These are phyloP conservation scores for Andricus quercusramuli DNA, from an alignment of 2,888 invertebrate species.

Conservation along the genomic window DNA sequence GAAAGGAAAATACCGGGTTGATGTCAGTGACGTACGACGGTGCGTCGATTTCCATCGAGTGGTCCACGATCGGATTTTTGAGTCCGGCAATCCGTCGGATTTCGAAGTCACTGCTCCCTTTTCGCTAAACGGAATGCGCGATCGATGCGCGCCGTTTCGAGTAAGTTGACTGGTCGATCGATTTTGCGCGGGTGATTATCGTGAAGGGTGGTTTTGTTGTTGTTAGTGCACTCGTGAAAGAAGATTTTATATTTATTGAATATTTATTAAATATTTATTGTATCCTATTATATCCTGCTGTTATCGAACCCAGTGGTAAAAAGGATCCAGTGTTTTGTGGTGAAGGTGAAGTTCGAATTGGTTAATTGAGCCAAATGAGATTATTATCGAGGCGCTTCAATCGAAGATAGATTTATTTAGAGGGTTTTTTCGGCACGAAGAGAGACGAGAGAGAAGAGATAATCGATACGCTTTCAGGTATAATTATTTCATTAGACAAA, in stretches of 20 bases:
- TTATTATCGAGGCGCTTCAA: neutral
- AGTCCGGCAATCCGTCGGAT: slow-evolving; percentile 22
- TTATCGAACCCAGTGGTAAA: neutral
- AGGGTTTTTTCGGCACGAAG: neutral
- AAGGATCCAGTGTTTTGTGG: slow-evolving; percentile 26
- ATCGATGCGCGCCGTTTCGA: slow-evolving; percentile 40
- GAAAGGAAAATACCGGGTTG: slow-evolving; percentile 44
- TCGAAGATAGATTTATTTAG: slow-evolving; percentile 26
- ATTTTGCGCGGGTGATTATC: slow-evolving; percentile 36
- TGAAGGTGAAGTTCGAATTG: slow-evolving; percentile 19
- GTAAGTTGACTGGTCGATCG: slow-evolving; percentile 36
- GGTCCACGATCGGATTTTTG: slow-evolving; percentile 42
- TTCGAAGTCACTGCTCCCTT: slow-evolving; percentile 36
- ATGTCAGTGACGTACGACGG: slow-evolving; percentile 47
- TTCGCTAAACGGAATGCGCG: slow-evolving; percentile 30
- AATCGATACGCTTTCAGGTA: slow-evolving; percentile 39
- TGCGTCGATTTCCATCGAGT: slow-evolving; percentile 54
- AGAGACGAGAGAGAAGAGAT: neutral
- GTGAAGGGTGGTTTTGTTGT: slow-evolving; percentile 20
- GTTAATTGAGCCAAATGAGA: slow-evolving; percentile 22
- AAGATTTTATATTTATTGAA: slow-evolving; percentile 22
- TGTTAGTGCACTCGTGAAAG: slow-evolving; percentile 12
- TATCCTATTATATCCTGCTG: neutral
- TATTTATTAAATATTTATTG: neutral
- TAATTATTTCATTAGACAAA: slow-evolving; percentile 8